Conservation (phyloP, 2,113 vertebrate species). For the Callionymus lyra region DNA sequence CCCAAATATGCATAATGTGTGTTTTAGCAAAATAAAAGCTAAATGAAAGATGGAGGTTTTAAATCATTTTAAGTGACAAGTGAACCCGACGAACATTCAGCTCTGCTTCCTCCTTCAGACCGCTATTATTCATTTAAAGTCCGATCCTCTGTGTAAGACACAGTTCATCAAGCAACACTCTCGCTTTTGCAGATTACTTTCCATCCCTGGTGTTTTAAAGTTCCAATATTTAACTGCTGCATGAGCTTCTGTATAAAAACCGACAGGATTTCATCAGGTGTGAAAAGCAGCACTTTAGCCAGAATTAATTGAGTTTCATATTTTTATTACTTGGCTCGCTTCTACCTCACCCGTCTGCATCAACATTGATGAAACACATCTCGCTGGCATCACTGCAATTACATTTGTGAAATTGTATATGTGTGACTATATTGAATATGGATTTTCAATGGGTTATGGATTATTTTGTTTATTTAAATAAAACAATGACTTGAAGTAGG, state of each 20-base stretch:
- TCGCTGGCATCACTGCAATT: slow-evolving; percentile 5
- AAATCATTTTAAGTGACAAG: not conserved
- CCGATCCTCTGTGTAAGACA: slow-evolving; percentile 21
- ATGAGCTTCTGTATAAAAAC: slow-evolving; percentile 73
- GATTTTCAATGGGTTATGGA: too few species aligned
- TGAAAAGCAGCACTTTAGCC: slow-evolving; percentile 81
- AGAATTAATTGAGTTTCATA: slow-evolving; percentile 81
- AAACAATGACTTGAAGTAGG: too few species aligned
- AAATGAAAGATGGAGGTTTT: not conserved
- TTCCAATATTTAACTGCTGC: slow-evolving; percentile 65
- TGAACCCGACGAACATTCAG: not conserved
- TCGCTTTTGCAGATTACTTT: slow-evolving; percentile 33
- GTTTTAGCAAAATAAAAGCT: not conserved
- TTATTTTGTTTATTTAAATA: too few species aligned
- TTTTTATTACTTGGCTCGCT: slow-evolving; percentile 69
- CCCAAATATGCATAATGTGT: not conserved
- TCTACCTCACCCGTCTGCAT: not conserved
- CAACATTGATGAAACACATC: slow-evolving; percentile 4
- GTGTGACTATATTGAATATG: too few species aligned
- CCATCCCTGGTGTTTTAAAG: slow-evolving; percentile 41
- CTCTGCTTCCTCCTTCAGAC: not conserved
- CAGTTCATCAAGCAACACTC: slow-evolving; percentile 35
- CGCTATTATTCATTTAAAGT: slow-evolving; percentile 19
- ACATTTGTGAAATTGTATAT: not conserved
- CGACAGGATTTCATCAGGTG: slow-evolving; percentile 79